phyloP scores from a whole-genome alignment of 2,888 invertebrate species.

The Siphlonurus alternatus region DNA sequence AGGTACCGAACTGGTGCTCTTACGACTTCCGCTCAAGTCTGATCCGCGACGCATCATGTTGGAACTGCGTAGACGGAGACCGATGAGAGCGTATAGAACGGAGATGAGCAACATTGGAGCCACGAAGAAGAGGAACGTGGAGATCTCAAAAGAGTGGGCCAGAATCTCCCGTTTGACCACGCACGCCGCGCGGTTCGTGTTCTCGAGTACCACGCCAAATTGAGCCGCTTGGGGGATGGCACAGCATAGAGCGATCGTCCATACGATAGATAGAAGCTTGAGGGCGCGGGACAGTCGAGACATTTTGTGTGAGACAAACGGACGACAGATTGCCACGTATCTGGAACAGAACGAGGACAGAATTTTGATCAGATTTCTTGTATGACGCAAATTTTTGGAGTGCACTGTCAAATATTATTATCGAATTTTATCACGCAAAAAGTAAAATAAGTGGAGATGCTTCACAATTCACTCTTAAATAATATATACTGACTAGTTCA shows the following conservation, averaged over 20 bases:
- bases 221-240: slow-evolving; percentile 25
- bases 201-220: slow-evolving; percentile 25
- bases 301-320: slow-evolving; percentile 27
- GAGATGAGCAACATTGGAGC: slow-evolving; percentile 30
- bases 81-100: slow-evolving; percentile 23
- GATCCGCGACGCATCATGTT: slow-evolving; percentile 23
- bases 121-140: slow-evolving; percentile 32
- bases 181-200: slow-evolving; percentile 14
- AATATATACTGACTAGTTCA: too few relatives aligned
- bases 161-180: slow-evolving; percentile 20
- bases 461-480: too few relatives aligned
- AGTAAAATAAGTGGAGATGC: too few relatives aligned
- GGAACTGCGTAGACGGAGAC: slow-evolving; percentile 18
- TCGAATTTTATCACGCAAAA: too few relatives aligned
- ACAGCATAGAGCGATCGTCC: slow-evolving; percentile 25
- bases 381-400: too few relatives aligned
- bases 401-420: too few relatives aligned
- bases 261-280: slow-evolving; percentile 26
- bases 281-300: slow-evolving; percentile 29
- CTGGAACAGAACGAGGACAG: too few relatives aligned
- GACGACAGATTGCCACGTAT: slow-evolving; percentile 31
- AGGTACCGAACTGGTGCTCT: not conserved
- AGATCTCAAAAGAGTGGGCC: slow-evolving; percentile 36
- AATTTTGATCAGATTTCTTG: too few relatives aligned
- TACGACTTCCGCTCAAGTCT: slow-evolving; percentile 18